Evolutionary conservation across 1,140 invertebrate species (phyloP), one percentile per base, ranked within the genome.

Genomic region (Solen grandis): DNA sequence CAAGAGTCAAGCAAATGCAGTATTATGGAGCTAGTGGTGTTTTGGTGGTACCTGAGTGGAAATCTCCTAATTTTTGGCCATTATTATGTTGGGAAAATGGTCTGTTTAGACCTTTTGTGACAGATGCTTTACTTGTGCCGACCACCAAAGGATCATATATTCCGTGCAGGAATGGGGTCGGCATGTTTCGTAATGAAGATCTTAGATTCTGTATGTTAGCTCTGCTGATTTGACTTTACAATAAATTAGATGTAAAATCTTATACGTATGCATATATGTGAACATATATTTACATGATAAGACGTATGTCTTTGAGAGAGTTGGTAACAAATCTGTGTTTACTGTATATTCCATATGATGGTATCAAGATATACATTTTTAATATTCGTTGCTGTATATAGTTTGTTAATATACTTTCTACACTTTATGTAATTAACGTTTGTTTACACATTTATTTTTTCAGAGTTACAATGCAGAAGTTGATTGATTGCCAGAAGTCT

Each of bases 1-100:
- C 22, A 14, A 80, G 29, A 57, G 68, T 80, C 19, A 66, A 22
- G 16, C 52, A 80, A 52, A 80, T 78, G 75, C 13, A 60, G 19
- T 22, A 73, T 25, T 73, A 54, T 36, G 25, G 29, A 36, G 27
- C 33, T 22, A 22, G 33, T 22, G 52, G 52, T 10, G 38, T 31
- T 57, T 29, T 59, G 13, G 29, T 57, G 19, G 41, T 57, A 33
- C 27, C 69, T 33, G 31, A 70, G 25, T 57, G 55, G 55, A 27
- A 14, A n/a, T 57, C 25, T 10, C 10, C 55, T 57, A 57, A 13
- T 57, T 74, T 27, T 19, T 59, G 70, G 70, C 70, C 70, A 5
- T 38, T 60, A 22, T 1, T 60, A 74, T 38, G 70, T 46, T 25
- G 35, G 59, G 22, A 14, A 5, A 1, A 25, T 8, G 70, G 70